phyloP scores from a whole-genome alignment of 2,113 vertebrate species.

The Hypanus sabinus region DNA sequence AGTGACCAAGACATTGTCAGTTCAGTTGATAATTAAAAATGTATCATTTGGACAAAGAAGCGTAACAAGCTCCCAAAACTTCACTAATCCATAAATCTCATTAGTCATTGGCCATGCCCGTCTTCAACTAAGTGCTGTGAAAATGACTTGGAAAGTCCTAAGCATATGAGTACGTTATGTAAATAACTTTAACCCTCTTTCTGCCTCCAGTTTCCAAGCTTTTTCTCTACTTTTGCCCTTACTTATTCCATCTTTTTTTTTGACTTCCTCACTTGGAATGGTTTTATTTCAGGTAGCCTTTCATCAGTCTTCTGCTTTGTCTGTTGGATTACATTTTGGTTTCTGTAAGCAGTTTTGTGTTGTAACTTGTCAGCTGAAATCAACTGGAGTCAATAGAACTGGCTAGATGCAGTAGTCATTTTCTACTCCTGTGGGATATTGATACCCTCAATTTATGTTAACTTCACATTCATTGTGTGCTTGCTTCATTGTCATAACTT shows the following conservation, averaged over 20 bases:
- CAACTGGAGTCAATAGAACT: too few relatives aligned
- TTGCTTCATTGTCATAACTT: too few relatives aligned
- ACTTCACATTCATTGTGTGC: too few relatives aligned
- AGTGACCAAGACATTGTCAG: background rate
- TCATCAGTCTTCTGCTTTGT: background rate
- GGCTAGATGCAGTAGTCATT: too few relatives aligned
- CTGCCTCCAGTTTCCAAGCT: background rate
- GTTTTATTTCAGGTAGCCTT: background rate
- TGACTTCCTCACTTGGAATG: background rate
- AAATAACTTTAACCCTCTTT: background rate
- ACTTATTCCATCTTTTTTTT: too few relatives aligned
- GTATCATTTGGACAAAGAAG: background rate
- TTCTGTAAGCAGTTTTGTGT: too few relatives aligned
- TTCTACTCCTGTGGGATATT: too few relatives aligned
- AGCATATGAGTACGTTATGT: background rate
- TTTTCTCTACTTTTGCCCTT: background rate
- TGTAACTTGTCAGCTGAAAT: too few relatives aligned
- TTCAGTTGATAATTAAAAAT: background rate
- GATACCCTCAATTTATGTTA: too few relatives aligned
- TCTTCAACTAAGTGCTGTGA: background rate
- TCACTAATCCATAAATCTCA: background rate
- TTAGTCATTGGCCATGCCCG: background rate
- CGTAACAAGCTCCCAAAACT: background rate
- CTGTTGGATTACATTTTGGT: too few relatives aligned
- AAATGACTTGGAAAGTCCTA: background rate